A percentile compares a stretch with the other conserved stretches of the same genome.
Conservation (phyloP, 2,888 invertebrate species). For the Dasysyrphus tricinctus region DNA sequence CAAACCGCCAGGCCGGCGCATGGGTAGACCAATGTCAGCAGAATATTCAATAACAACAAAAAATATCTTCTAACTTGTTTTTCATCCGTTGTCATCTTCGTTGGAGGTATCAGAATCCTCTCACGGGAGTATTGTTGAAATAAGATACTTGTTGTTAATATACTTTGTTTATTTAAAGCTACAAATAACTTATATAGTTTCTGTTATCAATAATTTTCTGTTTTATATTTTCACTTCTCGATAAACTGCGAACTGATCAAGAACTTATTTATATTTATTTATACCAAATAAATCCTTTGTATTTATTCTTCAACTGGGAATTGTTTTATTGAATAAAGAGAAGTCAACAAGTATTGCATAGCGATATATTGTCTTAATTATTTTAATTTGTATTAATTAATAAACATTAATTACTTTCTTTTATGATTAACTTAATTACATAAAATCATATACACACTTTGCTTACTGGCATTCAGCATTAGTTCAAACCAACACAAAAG, state of each 20-base stretch:
- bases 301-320: too few species aligned
- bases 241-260: too few species aligned
- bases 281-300: too few species aligned
- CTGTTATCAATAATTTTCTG: too few species aligned
- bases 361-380: constrained; percentile 55
- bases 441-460: constrained; percentile 34
- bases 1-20: constrained; percentile 87
- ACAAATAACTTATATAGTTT: too few species aligned
- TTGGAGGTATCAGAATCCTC: not conserved
- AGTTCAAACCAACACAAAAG: constrained; percentile 27
- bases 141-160: too few species aligned
- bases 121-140: too few species aligned
- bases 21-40: constrained; percentile 89
- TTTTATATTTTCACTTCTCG: too few species aligned
- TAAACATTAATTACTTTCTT: constrained; percentile 66
- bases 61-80: constrained; percentile 30
- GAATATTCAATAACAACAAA: constrained; percentile 52
- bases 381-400: constrained; percentile 71
- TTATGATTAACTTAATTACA: constrained; percentile 55
- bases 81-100: constrained; percentile 55
- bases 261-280: too few species aligned
- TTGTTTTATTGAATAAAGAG: too few species aligned
- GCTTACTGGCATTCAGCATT: constrained; percentile 42
- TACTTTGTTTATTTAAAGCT: too few species aligned
- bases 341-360: constrained; percentile 21